phyloP scores from a whole-genome alignment of 2,113 vertebrate species.

The human region DNA sequence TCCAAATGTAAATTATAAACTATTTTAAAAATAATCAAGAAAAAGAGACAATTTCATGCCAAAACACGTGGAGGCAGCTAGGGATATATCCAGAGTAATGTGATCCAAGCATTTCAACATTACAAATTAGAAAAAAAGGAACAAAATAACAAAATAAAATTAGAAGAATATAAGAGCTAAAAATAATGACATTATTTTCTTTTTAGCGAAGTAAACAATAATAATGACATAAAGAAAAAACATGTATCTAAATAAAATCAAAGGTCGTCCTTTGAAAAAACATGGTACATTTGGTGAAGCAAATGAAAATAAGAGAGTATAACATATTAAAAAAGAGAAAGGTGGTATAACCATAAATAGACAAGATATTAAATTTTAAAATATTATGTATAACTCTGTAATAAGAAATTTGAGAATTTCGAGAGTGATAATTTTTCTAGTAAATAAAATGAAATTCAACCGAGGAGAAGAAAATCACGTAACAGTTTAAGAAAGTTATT shows the following conservation, averaged over 20 bases:
- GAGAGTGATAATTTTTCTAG: not conserved
- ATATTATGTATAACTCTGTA: not conserved
- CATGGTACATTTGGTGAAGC: not conserved
- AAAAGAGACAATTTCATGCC: not conserved
- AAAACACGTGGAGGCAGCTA: not conserved
- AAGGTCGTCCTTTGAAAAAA: slow-evolving; percentile 28
- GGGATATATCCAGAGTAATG: not conserved
- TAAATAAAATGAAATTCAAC: not conserved
- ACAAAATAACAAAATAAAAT: slow-evolving; percentile 29
- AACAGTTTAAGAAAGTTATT: not conserved
- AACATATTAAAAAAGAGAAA: slow-evolving; percentile 49
- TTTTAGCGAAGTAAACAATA: not conserved
- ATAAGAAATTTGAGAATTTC: slow-evolving; percentile 37
- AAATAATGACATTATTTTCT: not conserved
- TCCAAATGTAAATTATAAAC: not conserved
- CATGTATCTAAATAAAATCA: not conserved
- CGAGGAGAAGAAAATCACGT: not conserved
- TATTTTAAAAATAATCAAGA: not conserved
- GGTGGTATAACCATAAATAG: not conserved
- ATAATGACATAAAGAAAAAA: not conserved
- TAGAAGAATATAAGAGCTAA: not conserved
- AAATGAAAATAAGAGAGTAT: slow-evolving; percentile 45
- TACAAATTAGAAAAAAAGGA: not conserved
- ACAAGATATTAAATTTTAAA: slow-evolving; percentile 45
- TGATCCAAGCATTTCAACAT: not conserved